A percentile compares a stretch with the other conserved stretches of the same genome.
These are phyloP conservation scores for Synanthedon vespiformis DNA, from an alignment of 2,888 invertebrate genomes.

Conservation along the genomic window DNA sequence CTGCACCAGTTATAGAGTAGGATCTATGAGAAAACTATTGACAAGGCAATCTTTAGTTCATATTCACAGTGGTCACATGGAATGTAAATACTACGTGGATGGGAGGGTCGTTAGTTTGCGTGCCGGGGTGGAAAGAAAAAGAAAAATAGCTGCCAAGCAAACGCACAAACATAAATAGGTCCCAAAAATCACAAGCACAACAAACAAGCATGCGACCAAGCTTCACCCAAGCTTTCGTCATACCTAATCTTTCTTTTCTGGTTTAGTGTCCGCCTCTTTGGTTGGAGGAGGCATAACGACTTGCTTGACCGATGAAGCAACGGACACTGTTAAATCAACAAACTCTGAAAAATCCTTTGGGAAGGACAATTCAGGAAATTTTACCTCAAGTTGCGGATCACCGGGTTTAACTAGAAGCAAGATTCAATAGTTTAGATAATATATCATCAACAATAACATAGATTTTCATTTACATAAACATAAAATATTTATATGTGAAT, in stretches of 20 bases:
- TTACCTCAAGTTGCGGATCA: slow-evolving; percentile 72
- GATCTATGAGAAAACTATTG: no score
- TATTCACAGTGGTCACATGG: no score
- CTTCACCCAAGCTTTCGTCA: slow-evolving; percentile 10
- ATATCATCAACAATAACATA: no score
- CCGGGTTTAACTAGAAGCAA: slow-evolving; percentile 73
- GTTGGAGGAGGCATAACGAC: slow-evolving; percentile 59
- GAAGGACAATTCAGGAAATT: slow-evolving; percentile 71
- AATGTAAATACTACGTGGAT: no score
- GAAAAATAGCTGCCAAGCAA: slow-evolving; percentile 3
- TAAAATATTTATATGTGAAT: no score
- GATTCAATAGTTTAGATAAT: no score
- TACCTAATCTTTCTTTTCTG: slow-evolving; percentile 57
- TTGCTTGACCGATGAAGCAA: slow-evolving; percentile 52
- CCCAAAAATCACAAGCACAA: background rate
- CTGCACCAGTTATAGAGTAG: no score
- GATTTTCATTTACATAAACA: no score
- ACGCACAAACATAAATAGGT: slow-evolving; percentile 2
- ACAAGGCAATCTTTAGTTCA: no score
- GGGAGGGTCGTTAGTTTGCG: no score
- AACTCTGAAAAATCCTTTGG: slow-evolving; percentile 73
- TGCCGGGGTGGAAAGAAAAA: no score
- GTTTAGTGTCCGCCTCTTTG: slow-evolving; percentile 31
- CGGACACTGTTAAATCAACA: slow-evolving; percentile 45
- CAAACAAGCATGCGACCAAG: slow-evolving; percentile 3